Percentiles rank a stretch among this genome's conserved stretches.
These are phyloP conservation scores for Planiliza haematocheilus DNA, from an alignment of 2,113 vertebrate species.

Conservation along the genomic window DNA sequence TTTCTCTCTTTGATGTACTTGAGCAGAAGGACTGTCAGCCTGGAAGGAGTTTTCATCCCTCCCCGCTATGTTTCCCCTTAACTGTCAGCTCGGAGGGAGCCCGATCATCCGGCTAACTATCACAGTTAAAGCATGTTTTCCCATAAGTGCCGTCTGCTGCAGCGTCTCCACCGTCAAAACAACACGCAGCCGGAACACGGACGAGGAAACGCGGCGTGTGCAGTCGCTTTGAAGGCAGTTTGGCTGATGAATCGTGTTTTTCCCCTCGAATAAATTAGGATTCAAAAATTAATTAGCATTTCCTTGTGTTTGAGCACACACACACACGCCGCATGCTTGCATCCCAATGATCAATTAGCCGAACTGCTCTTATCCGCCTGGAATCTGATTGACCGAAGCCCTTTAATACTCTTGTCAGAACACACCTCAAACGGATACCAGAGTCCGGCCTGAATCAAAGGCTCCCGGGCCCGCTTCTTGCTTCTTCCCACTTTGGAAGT, in stretches of 20 bases:
- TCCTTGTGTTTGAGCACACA: background rate
- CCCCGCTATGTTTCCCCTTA: conserved; percentile 23
- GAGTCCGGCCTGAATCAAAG: conserved; percentile 38
- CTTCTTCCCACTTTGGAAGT: conserved; percentile 34
- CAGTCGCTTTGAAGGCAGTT: background rate
- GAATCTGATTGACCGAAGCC: conserved; percentile 26
- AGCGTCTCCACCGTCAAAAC: background rate
- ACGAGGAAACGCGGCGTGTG: conserved; percentile 13
- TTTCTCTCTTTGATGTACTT: conserved; percentile 29
- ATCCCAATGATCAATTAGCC: conserved; percentile 12
- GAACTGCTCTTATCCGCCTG: conserved; percentile 7
- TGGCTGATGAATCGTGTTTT: conserved; percentile 6
- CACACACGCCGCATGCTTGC: background rate
- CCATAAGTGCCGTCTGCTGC: conserved; percentile 16
- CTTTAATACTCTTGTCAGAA: conserved; percentile 44
- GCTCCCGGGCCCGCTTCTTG: background rate
- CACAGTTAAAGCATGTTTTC: conserved; percentile 53
- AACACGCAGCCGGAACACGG: conserved; percentile 25
- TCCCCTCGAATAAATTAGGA: conserved; percentile 19
- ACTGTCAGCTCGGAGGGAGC: conserved; percentile 43
- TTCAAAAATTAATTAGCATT: conserved; percentile 6
- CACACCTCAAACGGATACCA: conserved; percentile 44
- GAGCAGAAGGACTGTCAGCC: conserved; percentile 11
- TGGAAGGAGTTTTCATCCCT: conserved; percentile 23
- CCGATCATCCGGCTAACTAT: conserved; percentile 42